Evolutionary conservation across 2,888 invertebrate species (phyloP).

Genomic region (Hoplodrina blanda): DNA sequence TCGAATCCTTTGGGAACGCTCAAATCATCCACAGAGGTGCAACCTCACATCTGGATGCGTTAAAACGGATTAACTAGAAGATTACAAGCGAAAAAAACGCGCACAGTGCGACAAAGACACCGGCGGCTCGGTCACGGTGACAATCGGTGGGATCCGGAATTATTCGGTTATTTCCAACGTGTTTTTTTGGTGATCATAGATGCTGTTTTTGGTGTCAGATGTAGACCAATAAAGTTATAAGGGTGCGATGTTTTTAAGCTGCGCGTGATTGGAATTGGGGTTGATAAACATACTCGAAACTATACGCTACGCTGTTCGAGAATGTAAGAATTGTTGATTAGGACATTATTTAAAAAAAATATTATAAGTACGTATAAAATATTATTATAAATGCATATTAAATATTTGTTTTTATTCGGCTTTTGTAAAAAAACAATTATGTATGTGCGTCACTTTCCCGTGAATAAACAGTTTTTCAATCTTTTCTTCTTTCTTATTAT

Average conservation of each 20-base stretch:
- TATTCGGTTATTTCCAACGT: constrained; percentile 81
- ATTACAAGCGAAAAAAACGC: constrained; percentile 85
- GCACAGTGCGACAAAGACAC: constrained; percentile 84
- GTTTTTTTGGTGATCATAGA: constrained; percentile 76
- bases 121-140: constrained; percentile 86
- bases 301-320: background rate
- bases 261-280: constrained; percentile 17
- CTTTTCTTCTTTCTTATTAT: too few relatives aligned
- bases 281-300: constrained; percentile 9
- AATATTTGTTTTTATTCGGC: too few relatives aligned
- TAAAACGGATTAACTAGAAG: constrained; percentile 89
- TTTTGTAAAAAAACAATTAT: too few relatives aligned
- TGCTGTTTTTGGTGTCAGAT: constrained; percentile 73
- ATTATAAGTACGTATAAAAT: too few relatives aligned
- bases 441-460: too few relatives aligned
- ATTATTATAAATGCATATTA: too few relatives aligned
- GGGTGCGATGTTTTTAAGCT: constrained; percentile 51
- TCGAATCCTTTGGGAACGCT: constrained; percentile 71
- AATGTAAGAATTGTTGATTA: constrained; percentile 1
- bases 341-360: background rate
- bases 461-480: too few relatives aligned
- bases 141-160: constrained; percentile 86
- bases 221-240: constrained; percentile 68
- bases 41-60: constrained; percentile 87
- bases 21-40: constrained; percentile 72